Evolutionary conservation across 2,888 invertebrate genomes (phyloP).

Genomic region (Pteria penguin): DNA sequence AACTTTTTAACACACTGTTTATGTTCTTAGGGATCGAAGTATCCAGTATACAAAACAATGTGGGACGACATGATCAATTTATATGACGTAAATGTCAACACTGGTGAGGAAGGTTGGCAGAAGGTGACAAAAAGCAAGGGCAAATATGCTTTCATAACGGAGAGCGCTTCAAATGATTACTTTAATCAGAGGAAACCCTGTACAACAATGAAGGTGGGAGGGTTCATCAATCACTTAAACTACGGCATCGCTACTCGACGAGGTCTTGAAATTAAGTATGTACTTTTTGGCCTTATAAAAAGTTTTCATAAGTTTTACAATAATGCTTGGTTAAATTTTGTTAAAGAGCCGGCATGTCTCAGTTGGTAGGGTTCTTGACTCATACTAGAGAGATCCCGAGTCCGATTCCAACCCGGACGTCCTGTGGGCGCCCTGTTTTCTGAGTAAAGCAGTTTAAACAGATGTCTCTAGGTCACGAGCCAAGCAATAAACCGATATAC

Average conservation of each 20-base stretch:
- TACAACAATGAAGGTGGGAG: slow-evolving; percentile 85
- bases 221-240: slow-evolving; percentile 90
- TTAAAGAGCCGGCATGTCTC: no score
- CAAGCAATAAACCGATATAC: no score
- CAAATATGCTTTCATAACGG: slow-evolving; percentile 82
- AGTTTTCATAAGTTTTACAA: no score
- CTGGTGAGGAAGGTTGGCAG: slow-evolving; percentile 90
- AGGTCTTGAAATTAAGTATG: slow-evolving; percentile 63
- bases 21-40: slow-evolving; percentile 87
- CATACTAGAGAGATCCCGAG: no score
- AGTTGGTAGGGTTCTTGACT: no score
- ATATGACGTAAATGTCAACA: slow-evolving; percentile 84
- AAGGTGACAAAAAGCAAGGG: slow-evolving; percentile 85
- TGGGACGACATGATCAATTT: slow-evolving; percentile 94
- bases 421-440: no score
- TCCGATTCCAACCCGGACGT: no score
- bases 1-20: no score
- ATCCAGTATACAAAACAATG: slow-evolving; percentile 85
- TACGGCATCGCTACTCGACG: slow-evolving; percentile 96
- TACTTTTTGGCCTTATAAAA: no score
- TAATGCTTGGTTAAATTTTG: no score
- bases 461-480: no score
- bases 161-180: slow-evolving; percentile 86
- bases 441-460: no score
- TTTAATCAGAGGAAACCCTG: slow-evolving; percentile 91